These are phyloP conservation scores for Charanyca ferruginea DNA, from an alignment of 2,888 invertebrate species.

Conservation along the genomic window DNA sequence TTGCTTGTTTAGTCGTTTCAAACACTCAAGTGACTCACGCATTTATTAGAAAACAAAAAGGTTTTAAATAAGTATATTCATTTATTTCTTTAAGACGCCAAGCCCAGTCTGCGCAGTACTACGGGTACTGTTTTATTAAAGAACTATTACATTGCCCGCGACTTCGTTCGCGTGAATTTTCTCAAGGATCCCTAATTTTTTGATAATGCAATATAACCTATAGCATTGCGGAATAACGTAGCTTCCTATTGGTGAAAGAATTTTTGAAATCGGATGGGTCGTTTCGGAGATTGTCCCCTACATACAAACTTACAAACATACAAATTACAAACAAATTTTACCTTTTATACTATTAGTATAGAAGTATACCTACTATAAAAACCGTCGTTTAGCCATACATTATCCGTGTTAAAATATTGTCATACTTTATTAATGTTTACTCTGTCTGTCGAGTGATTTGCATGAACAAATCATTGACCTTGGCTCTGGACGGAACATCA, in stretches of 20 bases:
- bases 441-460: slow-evolving; percentile 61
- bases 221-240: no score
- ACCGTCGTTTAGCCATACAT: slow-evolving; percentile 46
- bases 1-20: background rate
- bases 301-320: no score
- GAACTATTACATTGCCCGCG: no score
- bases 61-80: background rate
- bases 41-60: background rate
- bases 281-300: no score
- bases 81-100: slow-evolving; percentile 10
- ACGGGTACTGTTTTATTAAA: slow-evolving; percentile 8
- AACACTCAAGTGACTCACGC: background rate
- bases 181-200: no score
- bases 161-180: no score
- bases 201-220: no score
- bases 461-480: slow-evolving; percentile 68
- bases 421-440: slow-evolving; percentile 54
- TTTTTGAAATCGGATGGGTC: no score
- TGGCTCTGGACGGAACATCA: slow-evolving; percentile 60
- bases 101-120: background rate
- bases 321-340: no score
- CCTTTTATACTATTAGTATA: no score
- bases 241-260: no score
- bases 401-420: slow-evolving; percentile 56
- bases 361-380: slow-evolving; percentile 25